A percentile compares a stretch with the other conserved stretches of the same genome.
Conservation (phyloP, 1,140 invertebrate species). For the Trachymyrmex septentrionalis region DNA sequence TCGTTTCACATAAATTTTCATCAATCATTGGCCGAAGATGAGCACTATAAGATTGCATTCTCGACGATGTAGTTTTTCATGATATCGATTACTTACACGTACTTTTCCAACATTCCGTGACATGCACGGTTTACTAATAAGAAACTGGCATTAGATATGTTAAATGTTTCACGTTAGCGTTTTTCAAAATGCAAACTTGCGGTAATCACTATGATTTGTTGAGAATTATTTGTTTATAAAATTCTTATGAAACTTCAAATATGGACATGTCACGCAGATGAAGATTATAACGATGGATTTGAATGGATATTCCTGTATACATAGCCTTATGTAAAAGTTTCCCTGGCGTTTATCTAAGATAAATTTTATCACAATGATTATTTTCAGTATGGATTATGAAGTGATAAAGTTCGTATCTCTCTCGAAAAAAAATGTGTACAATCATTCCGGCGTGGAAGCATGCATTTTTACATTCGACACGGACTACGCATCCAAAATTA, state of each 20-base stretch:
- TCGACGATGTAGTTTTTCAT: conserved; percentile 9
- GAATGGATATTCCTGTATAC: not conserved
- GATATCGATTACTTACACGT: conserved; percentile 3
- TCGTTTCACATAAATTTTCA: not conserved
- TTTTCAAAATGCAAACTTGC: not conserved
- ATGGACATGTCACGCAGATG: not conserved
- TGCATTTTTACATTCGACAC: conserved; percentile 44
- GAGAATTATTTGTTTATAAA: conserved; percentile 15
- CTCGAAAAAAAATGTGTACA: conserved; percentile 26
- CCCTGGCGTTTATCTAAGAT: not conserved
- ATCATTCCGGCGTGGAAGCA: conserved; percentile 9
- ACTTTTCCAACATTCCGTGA: not conserved
- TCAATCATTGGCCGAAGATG: conserved; percentile 24
- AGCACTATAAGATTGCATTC: not conserved
- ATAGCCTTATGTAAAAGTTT: not conserved
- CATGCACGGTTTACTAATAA: conserved; percentile 18
- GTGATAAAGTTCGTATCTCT: conserved; percentile 2
- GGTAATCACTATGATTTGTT: not conserved
- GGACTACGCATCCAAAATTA: conserved; percentile 12
- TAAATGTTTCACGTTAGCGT: not conserved
- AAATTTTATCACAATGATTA: not conserved
- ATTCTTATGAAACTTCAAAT: not conserved
- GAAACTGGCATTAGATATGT: conserved; percentile 14
- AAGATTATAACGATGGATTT: not conserved
- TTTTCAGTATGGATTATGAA: not conserved